Conservation (phyloP, 2,797 vertebrate species). For the Aplochiton taeniatus region DNA sequence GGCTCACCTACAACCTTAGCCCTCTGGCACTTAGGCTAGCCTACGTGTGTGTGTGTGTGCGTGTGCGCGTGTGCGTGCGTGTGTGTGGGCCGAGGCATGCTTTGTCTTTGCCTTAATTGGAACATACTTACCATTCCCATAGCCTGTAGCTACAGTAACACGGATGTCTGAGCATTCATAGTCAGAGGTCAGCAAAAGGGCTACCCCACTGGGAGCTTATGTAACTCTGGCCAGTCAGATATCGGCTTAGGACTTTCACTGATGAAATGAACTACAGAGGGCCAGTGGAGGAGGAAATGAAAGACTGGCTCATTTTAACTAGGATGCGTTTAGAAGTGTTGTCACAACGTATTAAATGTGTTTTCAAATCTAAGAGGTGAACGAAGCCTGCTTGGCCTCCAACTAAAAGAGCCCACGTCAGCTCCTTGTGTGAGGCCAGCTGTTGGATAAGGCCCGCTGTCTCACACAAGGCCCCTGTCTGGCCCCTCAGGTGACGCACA, state of each 20-base stretch:
- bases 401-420: too few relatives aligned
- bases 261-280: conserved; percentile 39
- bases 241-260: conserved; percentile 19
- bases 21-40: too few relatives aligned
- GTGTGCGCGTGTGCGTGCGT: conserved; percentile 7
- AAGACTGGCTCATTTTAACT: conserved; percentile 15
- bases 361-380: too few relatives aligned
- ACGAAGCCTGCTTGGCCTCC: too few relatives aligned
- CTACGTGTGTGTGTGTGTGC: conserved; percentile 1
- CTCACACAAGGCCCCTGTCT: too few relatives aligned
- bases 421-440: background rate
- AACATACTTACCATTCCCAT: conserved; percentile 60
- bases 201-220: conserved; percentile 38
- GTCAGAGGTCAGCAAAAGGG: conserved; percentile 25
- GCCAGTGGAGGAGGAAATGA: conserved; percentile 2
- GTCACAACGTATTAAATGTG: background rate
- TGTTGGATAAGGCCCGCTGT: too few relatives aligned
- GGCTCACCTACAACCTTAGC: too few relatives aligned
- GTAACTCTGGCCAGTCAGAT: conserved; percentile 39
- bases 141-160: conserved; percentile 44
- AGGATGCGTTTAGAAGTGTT: background rate
- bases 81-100: conserved; percentile 33
- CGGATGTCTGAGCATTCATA: conserved; percentile 22
- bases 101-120: conserved; percentile 61
- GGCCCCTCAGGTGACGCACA: conserved; percentile 86